Conservation (phyloP, 53 echinoderm and acorn worm genomes). For the Zoroaster sp. region DNA sequence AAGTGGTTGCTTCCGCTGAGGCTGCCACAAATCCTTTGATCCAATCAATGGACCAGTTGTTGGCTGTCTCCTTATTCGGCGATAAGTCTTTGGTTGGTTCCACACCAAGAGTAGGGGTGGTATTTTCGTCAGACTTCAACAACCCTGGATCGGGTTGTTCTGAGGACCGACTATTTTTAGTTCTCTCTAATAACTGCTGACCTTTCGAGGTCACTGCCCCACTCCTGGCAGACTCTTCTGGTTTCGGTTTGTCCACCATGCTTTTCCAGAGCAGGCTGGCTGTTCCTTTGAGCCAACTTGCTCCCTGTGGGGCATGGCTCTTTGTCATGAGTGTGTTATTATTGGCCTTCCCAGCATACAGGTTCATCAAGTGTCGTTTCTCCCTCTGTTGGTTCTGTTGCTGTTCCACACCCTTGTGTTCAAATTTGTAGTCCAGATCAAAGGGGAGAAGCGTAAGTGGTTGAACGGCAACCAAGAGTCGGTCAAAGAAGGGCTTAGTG, state of each 20-base stretch:
- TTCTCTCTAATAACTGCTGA: slow-evolving; percentile 17
- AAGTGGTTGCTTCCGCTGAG: slow-evolving; percentile 31
- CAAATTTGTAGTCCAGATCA: slow-evolving; percentile 88
- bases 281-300: slow-evolving; percentile 57
- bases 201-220: slow-evolving; percentile 35
- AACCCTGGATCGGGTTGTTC: slow-evolving; percentile 67
- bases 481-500: slow-evolving; percentile 70
- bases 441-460: slow-evolving; percentile 90
- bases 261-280: slow-evolving; percentile 52
- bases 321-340: slow-evolving; percentile 21
- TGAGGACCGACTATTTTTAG: slow-evolving; percentile 68
- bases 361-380: slow-evolving; percentile 66
- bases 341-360: slow-evolving; percentile 7
- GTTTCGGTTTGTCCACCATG: neutral
- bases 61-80: slow-evolving; percentile 23
- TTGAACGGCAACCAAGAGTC: slow-evolving; percentile 79
- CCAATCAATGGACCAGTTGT: slow-evolving; percentile 81
- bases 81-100: slow-evolving; percentile 47
- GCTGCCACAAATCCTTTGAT: slow-evolving; percentile 77
- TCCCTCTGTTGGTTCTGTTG: slow-evolving; percentile 67
- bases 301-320: slow-evolving; percentile 63
- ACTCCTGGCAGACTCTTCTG: slow-evolving; percentile 22
- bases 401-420: slow-evolving; percentile 57
- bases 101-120: slow-evolving; percentile 68
- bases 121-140: slow-evolving; percentile 77